Percentiles rank a stretch among this genome's conserved stretches.
These are phyloP conservation scores for Pogonomyrmex barbatus DNA, from an alignment of 1,140 invertebrate species.

Conservation along the genomic window DNA sequence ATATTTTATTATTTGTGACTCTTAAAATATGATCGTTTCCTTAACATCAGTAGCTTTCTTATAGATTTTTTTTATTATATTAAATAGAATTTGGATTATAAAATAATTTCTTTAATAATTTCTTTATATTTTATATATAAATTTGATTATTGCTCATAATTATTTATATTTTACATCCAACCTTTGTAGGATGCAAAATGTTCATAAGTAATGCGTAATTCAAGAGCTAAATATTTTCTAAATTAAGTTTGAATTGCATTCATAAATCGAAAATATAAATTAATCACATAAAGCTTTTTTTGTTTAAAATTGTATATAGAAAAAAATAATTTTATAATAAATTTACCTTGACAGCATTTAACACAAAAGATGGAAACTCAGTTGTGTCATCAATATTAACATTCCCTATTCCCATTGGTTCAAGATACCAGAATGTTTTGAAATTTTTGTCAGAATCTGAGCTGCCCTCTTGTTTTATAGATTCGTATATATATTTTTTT, in stretches of 20 bases:
- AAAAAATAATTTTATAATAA: slow-evolving; percentile 34
- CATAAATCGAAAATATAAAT: slow-evolving; percentile 75
- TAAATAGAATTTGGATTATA: slow-evolving; percentile 6
- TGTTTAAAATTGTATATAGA: slow-evolving; percentile 41
- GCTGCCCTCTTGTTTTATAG: slow-evolving; percentile 76
- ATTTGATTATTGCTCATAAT: slow-evolving; percentile 6
- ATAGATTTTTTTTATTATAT: background rate
- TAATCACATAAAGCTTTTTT: background rate
- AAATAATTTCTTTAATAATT: slow-evolving; percentile 1
- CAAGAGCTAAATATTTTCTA: slow-evolving; percentile 10
- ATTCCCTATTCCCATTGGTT: slow-evolving; percentile 79
- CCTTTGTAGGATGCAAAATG: slow-evolving; percentile 2
- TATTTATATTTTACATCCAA: background rate
- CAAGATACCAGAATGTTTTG: slow-evolving; percentile 81
- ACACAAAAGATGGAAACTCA: slow-evolving; percentile 84
- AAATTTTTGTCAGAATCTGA: slow-evolving; percentile 74
- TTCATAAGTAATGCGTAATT: background rate
- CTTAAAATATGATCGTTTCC: background rate
- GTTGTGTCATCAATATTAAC: slow-evolving; percentile 79
- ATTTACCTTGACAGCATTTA: slow-evolving; percentile 85
- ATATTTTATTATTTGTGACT: background rate
- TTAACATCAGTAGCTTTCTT: background rate
- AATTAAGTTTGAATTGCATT: slow-evolving; percentile 65
- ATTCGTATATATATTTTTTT: slow-evolving; percentile 79
- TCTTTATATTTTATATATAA: background rate